Evolutionary conservation across 2,113 vertebrate species (phyloP), one percentile per base, ranked within the genome.

Genomic region (Arizona elegans): DNA sequence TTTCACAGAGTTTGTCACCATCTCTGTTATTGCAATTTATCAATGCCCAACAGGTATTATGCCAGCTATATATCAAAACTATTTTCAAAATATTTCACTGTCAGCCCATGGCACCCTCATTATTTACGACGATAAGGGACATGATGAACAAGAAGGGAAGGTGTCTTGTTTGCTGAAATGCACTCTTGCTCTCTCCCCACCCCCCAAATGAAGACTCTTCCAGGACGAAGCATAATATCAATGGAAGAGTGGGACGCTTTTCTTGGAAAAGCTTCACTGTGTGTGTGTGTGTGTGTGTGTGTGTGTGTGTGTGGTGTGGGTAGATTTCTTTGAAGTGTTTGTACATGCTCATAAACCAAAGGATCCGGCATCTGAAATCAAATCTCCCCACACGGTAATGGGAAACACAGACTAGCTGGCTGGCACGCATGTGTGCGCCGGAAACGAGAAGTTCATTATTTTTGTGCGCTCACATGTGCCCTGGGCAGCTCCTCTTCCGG

Each of bases 71-170:
- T 98, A 99, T 99, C 99, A 99, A 98, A 99, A 99, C 98, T 99
- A 99, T 99, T 99, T 99, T 99, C 98, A 99, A 99, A 99, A 99
- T 99, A 99, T 99, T 99, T 99, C 99, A 99, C 98, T 99, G 99
- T 99, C 99, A 99, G 99, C 98, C 98, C 94, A 97, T 98, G 98
- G 99, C 99, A 99, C 98, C 97, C 98, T 99, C 99, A 99, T 99
- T 99, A 99, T 98, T 99, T 99, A 99, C 99, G 99, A 98, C 99
- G 99, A 99, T 99, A 99, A 99, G 98, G 98, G 98, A 98, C 98
- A 96, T 98, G 98, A 98, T 98, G 98, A 98, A 98, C 97, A 96
- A 94, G 95, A 98, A 98, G 98, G 97, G 98, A 98, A 98, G 98
- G 98, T 97, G 97, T 97, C 98, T 98, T 97, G 97, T 97, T 98